Base-by-base conservation (phyloP, 2,888 invertebrate genomes). In the Andrena bicolor region DNA sequence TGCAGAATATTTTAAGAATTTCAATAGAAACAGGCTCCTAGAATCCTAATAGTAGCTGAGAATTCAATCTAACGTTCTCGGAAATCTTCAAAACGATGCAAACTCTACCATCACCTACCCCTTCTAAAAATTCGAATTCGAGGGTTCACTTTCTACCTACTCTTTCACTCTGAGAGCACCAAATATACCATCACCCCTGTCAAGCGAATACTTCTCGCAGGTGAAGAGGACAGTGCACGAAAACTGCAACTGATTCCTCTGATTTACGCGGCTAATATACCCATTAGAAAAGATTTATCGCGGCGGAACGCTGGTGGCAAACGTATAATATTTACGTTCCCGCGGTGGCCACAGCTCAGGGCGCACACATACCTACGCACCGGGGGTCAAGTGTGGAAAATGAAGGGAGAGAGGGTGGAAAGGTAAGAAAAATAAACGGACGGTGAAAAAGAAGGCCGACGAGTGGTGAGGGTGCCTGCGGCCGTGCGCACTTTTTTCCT, bases 281-380 rank as follows among this genome's bases (percentile, higher is more conserved):
- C 82, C 82, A 58, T 82, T 83, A 73, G 65, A 1, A 13, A 41
- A 66, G 83, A 83, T 83, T 82, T 77, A 82, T 77, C 70, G 65
- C 13, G 58, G 26, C 26, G 49, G 69, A 56, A 56, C 4, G 16
- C 16, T 30, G 51, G 41, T 41, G 16, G 49, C 35, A 41, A 70
- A 60, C 32, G 72, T 76, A 87, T 84, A 86, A 86, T 87, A 84
- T 87, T 86, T 86, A 87, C 87, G 79, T 80, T 83, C 80, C 66
- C 72, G 72, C 63, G 64, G 71, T 49, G 51, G 63, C 68, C 58
- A 69, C 35, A 63, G 72, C 65, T 41, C 41, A 3, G 58, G 51
- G 51, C 28, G n/a, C 28, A 16, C 58, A 20, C 53, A 20, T 20
- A 20, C 51, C 20, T 8, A 20, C 5, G n/a, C 61, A 60, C 13